These are phyloP conservation scores for Zosterops pallidus DNA, from an alignment of 2,113 vertebrate species.

Conservation along the genomic window DNA sequence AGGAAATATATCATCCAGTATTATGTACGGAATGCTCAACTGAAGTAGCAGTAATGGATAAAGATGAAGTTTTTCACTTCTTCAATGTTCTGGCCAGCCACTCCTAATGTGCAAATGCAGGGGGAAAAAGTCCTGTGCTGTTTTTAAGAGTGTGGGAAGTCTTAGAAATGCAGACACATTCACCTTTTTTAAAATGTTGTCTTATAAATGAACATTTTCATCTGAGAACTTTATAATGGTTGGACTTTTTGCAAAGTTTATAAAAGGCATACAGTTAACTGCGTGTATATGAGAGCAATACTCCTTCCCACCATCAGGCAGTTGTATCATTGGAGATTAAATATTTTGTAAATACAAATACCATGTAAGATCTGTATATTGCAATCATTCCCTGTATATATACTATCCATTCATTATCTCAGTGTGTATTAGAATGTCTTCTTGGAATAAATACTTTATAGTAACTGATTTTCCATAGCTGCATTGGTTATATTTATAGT, in stretches of 20 bases:
- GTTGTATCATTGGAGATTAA: not conserved
- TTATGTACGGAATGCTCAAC: conserved; percentile 90
- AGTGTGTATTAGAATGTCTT: not conserved
- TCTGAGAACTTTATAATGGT: not conserved
- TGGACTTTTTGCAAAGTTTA: not conserved
- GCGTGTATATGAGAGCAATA: not conserved
- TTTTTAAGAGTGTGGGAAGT: not conserved
- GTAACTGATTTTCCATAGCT: not conserved
- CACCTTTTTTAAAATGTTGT: not conserved
- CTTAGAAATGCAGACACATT: not conserved
- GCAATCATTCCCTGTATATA: conserved; percentile 5
- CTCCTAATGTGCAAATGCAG: conserved; percentile 70
- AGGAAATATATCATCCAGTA: conserved; percentile 90
- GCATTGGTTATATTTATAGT: not conserved
- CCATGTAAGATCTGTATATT: not conserved
- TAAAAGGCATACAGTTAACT: not conserved
- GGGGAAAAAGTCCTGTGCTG: not conserved
- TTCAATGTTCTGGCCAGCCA: conserved; percentile 95
- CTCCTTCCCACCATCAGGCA: not conserved
- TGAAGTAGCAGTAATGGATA: conserved; percentile 93
- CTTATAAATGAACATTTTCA: not conserved
- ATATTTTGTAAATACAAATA: conserved; percentile 55
- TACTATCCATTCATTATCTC: not conserved
- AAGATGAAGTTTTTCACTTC: conserved; percentile 95
- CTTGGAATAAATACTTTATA: conserved; percentile 28